Percentiles rank a stretch among this genome's conserved stretches.
phyloP scores from a whole-genome alignment of 2,797 vertebrate species.

The Podargus strigoides region DNA sequence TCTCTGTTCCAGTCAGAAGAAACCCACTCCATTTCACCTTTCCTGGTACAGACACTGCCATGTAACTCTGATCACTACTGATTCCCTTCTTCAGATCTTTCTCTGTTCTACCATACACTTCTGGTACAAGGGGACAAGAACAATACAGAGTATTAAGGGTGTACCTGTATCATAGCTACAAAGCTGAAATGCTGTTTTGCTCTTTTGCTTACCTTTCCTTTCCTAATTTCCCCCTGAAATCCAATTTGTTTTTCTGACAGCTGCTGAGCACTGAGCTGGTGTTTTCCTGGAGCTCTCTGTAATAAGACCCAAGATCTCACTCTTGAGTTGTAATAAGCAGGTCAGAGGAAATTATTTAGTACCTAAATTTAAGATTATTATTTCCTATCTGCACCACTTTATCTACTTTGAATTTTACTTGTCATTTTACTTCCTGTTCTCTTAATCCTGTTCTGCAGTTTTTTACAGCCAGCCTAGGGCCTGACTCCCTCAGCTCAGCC shows the following conservation, averaged over 20 bases:
- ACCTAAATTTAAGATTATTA: not conserved
- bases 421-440: not conserved
- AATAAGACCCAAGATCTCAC: not conserved
- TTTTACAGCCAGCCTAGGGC: not conserved
- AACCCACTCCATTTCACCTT: not conserved
- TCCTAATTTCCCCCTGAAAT: not conserved
- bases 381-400: not conserved
- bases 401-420: not conserved
- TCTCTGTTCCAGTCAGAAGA: not conserved
- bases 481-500: not conserved
- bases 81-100: not conserved
- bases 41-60: not conserved
- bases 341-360: not conserved
- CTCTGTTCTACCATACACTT: not conserved
- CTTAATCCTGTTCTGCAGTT: not conserved
- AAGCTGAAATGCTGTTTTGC: not conserved
- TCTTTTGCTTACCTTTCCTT: not conserved
- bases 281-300: not conserved
- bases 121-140: not conserved
- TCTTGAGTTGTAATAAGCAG: not conserved
- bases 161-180: not conserved
- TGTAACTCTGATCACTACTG: not conserved
- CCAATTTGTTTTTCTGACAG: not conserved
- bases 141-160: not conserved
- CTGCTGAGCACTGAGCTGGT: not conserved